A percentile compares a stretch with the other conserved stretches of the same genome.
Conservation (phyloP, 2,888 invertebrate genomes). For the Bibio marci region DNA sequence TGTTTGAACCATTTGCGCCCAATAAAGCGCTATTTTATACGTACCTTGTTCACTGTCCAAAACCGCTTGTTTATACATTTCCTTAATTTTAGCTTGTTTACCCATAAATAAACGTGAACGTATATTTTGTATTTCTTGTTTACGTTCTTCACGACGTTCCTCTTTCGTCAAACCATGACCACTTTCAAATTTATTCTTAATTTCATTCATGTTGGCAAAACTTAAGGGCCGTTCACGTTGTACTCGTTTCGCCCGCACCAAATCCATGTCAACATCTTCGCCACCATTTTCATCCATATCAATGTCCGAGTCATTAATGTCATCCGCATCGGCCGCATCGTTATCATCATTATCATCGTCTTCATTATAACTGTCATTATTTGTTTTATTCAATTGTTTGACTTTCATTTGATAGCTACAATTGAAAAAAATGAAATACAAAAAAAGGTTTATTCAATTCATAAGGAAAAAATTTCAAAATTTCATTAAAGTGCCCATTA, state of each 20-base stretch:
- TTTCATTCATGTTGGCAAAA: slow-evolving; percentile 68
- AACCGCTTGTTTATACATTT: slow-evolving; percentile 81
- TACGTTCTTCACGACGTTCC: slow-evolving; percentile 60
- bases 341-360: slow-evolving; percentile 60
- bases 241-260: slow-evolving; percentile 37
- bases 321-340: slow-evolving; percentile 51
- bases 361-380: slow-evolving; percentile 32
- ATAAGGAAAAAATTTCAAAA: too few species aligned
- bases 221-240: slow-evolving; percentile 60
- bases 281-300: slow-evolving; percentile 32
- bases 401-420: too few species aligned
- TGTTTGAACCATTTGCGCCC: neutral
- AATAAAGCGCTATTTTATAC: neutral
- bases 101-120: slow-evolving; percentile 74
- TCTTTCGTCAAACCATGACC: slow-evolving; percentile 40
- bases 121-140: slow-evolving; percentile 77
- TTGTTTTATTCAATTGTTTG: too few species aligned
- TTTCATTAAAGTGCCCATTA: slow-evolving; percentile 30
- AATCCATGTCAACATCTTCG: slow-evolving; percentile 42
- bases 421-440: too few species aligned
- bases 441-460: too few species aligned
- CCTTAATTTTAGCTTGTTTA: slow-evolving; percentile 79
- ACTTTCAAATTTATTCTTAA: slow-evolving; percentile 66
- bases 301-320: slow-evolving; percentile 35
- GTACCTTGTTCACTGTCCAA: slow-evolving; percentile 53